Conservation (phyloP, 1,140 invertebrate genomes). For the honey bee (Apis mellifera) region DNA sequence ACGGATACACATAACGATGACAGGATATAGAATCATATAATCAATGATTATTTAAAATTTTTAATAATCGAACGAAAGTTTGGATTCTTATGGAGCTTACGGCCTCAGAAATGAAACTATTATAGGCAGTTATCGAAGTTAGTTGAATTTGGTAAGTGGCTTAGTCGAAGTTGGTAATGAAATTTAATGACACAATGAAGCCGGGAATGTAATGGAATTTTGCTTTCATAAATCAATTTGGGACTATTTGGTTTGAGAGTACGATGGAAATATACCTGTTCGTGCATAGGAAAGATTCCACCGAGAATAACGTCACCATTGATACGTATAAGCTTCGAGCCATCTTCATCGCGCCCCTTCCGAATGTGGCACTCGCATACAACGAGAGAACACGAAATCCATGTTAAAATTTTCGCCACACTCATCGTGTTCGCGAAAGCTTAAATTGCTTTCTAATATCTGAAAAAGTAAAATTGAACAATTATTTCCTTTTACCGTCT, state of each 20-base stretch:
- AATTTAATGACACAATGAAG: slow-evolving; percentile 22
- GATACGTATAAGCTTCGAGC: slow-evolving; percentile 80
- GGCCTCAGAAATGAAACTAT: background rate
- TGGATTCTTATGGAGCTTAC: background rate
- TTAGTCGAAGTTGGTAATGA: slow-evolving; percentile 1
- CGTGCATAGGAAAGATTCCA: slow-evolving; percentile 89
- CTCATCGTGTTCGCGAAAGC: slow-evolving; percentile 54
- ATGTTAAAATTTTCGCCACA: slow-evolving; percentile 54
- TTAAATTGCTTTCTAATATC: background rate
- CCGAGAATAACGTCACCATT: slow-evolving; percentile 86
- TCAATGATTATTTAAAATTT: too few species aligned
- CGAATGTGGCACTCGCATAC: slow-evolving; percentile 63
- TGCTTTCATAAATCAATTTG: background rate
- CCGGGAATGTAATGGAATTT: background rate
- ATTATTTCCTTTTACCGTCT: background rate
- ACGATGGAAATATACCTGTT: slow-evolving; percentile 74
- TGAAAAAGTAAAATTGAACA: background rate
- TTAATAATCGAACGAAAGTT: background rate
- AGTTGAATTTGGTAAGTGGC: background rate
- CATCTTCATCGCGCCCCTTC: slow-evolving; percentile 68
- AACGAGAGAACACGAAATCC: slow-evolving; percentile 60
- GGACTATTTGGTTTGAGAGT: background rate
- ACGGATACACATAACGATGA: too few species aligned
- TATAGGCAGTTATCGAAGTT: background rate
- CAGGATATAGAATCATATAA: too few species aligned